Evolutionary conservation across 1,140 invertebrate genomes (phyloP).

Genomic region (Reticulitermes speratus): DNA sequence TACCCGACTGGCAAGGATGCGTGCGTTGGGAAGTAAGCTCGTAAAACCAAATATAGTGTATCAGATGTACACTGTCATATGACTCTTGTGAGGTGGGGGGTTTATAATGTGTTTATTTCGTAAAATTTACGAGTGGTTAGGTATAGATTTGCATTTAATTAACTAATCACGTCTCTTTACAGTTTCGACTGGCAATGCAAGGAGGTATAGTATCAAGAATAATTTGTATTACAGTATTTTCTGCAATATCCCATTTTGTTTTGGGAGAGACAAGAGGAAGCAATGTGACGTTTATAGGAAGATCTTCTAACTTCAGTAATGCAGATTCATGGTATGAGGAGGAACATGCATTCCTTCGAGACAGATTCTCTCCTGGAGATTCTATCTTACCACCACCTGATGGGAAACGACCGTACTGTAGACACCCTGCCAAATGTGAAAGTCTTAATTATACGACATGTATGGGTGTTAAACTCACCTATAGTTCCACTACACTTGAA

Average conservation of each 20-base stretch:
- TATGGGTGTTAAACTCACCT: conserved; percentile 74
- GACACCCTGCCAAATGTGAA: conserved; percentile 64
- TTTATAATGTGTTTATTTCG: not conserved
- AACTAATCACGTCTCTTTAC: not conserved
- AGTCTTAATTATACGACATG: conserved; percentile 63
- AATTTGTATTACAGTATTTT: not conserved
- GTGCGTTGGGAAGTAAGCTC: not conserved
- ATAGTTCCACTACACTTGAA: conserved; percentile 71
- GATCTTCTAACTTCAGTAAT: not conserved
- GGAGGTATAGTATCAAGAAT: not conserved
- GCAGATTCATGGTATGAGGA: not conserved
- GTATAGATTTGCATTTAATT: not conserved
- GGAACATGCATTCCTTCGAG: not conserved
- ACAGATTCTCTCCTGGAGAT: not conserved
- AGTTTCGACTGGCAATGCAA: conserved; percentile 4
- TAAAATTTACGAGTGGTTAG: too few relatives aligned
- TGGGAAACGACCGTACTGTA: conserved; percentile 45
- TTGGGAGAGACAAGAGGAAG: not conserved
- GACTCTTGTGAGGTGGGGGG: not conserved
- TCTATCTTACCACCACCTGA: conserved; percentile 27
- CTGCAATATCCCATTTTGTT: not conserved
- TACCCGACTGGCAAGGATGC: not conserved
- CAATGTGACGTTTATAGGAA: not conserved
- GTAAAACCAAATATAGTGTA: too few relatives aligned
- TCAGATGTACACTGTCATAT: not conserved